A percentile compares a stretch with the other conserved stretches of the same genome.
Evolutionary conservation across 2,888 invertebrate species (phyloP).

Genomic region (Cynaeus angustus): DNA sequence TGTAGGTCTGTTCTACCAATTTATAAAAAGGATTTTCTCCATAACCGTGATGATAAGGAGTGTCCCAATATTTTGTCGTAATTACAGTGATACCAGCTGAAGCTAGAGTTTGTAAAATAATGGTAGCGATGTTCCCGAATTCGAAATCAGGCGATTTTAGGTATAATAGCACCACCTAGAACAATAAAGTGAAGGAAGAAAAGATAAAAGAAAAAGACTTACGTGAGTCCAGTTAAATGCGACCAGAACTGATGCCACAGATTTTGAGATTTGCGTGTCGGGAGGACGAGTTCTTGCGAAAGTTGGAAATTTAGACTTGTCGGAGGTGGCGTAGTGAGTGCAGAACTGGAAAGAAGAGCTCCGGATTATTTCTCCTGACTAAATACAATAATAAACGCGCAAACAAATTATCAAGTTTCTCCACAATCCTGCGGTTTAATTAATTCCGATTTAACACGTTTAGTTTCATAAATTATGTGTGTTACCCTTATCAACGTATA

Average conservation of each 20-base stretch:
- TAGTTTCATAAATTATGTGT: conserved; percentile 12
- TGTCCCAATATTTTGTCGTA: conserved; percentile 78
- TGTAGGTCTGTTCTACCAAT: conserved; percentile 87
- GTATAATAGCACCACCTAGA: conserved; percentile 87
- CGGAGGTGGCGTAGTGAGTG: conserved; percentile 90
- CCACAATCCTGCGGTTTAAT: conserved; percentile 16
- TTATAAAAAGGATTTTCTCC: conserved; percentile 89
- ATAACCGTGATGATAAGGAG: conserved; percentile 88
- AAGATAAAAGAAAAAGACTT: conserved; percentile 64
- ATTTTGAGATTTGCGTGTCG: conserved; percentile 94
- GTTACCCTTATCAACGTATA: conserved; percentile 27
- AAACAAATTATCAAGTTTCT: no score
- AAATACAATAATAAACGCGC: no score
- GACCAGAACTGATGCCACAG: conserved; percentile 88
- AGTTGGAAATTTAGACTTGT: conserved; percentile 90
- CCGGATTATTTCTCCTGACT: no score
- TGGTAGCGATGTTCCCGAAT: conserved; percentile 85
- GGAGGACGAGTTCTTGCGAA: conserved; percentile 94
- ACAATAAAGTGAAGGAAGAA: not conserved
- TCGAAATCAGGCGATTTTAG: conserved; percentile 82
- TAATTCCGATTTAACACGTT: conserved; percentile 16
- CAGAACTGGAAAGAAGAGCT: no score
- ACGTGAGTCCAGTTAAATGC: conserved; percentile 94
- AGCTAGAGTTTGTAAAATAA: conserved; percentile 83
- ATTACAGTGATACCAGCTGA: conserved; percentile 83